Conservation (phyloP, 1,140 invertebrate genomes). For the Drosophila elegans region DNA sequence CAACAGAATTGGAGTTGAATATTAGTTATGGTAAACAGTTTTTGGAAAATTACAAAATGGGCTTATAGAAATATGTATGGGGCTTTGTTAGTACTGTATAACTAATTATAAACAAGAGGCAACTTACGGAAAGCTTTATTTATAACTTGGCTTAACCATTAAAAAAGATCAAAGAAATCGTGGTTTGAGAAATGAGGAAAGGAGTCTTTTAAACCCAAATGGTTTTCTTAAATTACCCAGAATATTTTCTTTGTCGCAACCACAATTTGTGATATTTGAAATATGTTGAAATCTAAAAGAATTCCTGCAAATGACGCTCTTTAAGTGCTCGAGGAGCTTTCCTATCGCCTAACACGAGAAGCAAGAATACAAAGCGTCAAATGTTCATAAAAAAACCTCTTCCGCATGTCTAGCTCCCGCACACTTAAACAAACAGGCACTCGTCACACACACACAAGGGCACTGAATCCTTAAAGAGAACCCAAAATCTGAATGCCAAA, state of each 20-base stretch:
- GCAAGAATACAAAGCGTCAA: background rate
- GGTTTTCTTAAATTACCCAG: background rate
- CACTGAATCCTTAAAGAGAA: conserved; percentile 29
- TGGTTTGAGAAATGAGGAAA: too few species aligned
- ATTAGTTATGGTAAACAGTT: conserved; percentile 33
- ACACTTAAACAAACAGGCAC: background rate
- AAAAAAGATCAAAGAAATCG: too few species aligned
- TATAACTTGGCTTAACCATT: too few species aligned
- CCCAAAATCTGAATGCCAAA: conserved; percentile 13
- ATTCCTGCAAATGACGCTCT: background rate
- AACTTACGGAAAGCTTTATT: too few species aligned
- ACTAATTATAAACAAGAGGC: background rate
- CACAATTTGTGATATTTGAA: background rate
- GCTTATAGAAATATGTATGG: background rate
- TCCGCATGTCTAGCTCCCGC: conserved; percentile 13
- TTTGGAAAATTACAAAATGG: conserved; percentile 4
- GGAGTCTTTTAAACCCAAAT: too few species aligned
- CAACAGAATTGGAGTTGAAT: conserved; percentile 26
- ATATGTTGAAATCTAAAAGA: background rate
- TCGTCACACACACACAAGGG: background rate
- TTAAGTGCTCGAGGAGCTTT: background rate
- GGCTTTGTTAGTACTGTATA: background rate
- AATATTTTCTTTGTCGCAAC: background rate
- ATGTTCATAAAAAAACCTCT: conserved; percentile 10
- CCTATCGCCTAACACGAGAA: background rate